phyloP scores from a whole-genome alignment of 1,140 invertebrate genomes.

The Drepana arcuata region DNA sequence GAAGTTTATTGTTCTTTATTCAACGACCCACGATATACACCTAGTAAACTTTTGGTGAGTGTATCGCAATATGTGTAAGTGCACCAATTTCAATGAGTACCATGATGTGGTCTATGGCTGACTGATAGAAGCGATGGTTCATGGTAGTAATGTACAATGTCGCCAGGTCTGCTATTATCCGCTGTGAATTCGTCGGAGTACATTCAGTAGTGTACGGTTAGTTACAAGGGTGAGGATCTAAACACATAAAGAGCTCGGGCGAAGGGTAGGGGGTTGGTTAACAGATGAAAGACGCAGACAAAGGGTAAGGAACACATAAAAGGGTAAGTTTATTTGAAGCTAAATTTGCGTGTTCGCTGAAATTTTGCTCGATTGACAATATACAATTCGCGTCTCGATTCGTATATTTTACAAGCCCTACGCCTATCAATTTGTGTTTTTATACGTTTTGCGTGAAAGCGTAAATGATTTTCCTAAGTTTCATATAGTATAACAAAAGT shows the following conservation, averaged over 20 bases:
- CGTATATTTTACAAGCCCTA: constrained; percentile 59
- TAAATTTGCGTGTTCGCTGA: constrained; percentile 68
- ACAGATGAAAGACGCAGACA: constrained; percentile 78
- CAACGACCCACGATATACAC: background rate
- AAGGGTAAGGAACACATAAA: constrained; percentile 75
- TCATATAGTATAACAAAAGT: constrained; percentile 55
- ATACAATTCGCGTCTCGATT: constrained; percentile 52
- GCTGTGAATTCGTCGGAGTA: constrained; percentile 58
- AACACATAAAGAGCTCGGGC: constrained; percentile 72
- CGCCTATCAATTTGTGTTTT: constrained; percentile 53
- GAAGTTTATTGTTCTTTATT: background rate
- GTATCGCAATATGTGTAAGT: constrained; percentile 18
- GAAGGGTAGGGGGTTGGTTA: constrained; percentile 66
- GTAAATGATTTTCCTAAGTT: constrained; percentile 71
- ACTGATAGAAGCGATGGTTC: constrained; percentile 60
- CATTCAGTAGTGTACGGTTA: constrained; percentile 66
- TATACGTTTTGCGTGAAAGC: constrained; percentile 68
- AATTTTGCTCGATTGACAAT: constrained; percentile 58
- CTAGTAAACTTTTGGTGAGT: constrained; percentile 3
- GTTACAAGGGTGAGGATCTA: constrained; percentile 68
- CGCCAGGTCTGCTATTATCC: constrained; percentile 43
- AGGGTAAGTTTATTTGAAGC: constrained; percentile 69
- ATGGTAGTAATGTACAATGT: constrained; percentile 67
- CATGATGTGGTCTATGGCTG: constrained; percentile 35
- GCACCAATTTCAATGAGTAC: constrained; percentile 57